Evolutionary conservation across 92 coral and sea anemone genomes (phyloP).

Genomic region (Phenganax subtilis): DNA sequence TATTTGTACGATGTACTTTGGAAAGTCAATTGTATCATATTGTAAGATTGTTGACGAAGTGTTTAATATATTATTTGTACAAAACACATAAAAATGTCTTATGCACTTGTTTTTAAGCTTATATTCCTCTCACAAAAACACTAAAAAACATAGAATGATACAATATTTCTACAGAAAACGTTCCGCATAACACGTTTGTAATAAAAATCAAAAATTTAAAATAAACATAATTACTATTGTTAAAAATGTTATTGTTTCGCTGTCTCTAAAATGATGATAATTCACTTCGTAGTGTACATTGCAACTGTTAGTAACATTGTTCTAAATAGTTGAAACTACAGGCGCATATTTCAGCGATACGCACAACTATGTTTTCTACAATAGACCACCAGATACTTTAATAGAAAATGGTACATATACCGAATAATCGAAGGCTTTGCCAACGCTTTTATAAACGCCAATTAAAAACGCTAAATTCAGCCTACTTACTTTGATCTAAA

Average conservation of each 20-base stretch:
- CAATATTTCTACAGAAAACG: background rate
- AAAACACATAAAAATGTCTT: background rate
- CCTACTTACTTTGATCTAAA: conserved; percentile 3
- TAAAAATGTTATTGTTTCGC: too few relatives aligned
- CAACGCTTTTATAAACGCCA: background rate
- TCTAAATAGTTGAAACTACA: too few relatives aligned
- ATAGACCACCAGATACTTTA: background rate
- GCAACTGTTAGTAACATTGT: too few relatives aligned
- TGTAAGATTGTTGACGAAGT: background rate
- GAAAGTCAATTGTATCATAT: background rate
- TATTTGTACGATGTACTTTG: background rate
- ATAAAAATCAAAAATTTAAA: too few relatives aligned
- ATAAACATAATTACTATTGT: too few relatives aligned
- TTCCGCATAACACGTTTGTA: background rate
- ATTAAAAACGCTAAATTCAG: background rate
- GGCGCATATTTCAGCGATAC: background rate
- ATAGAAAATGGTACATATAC: background rate
- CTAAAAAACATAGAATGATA: background rate
- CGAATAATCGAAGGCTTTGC: background rate
- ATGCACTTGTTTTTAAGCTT: too few relatives aligned
- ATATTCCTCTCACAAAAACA: too few relatives aligned
- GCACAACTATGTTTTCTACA: background rate
- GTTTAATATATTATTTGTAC: background rate
- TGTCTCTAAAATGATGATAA: too few relatives aligned
- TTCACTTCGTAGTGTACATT: too few relatives aligned